These are phyloP conservation scores for Streblospio benedicti DNA, from an alignment of 1,140 invertebrate genomes.

Conservation along the genomic window DNA sequence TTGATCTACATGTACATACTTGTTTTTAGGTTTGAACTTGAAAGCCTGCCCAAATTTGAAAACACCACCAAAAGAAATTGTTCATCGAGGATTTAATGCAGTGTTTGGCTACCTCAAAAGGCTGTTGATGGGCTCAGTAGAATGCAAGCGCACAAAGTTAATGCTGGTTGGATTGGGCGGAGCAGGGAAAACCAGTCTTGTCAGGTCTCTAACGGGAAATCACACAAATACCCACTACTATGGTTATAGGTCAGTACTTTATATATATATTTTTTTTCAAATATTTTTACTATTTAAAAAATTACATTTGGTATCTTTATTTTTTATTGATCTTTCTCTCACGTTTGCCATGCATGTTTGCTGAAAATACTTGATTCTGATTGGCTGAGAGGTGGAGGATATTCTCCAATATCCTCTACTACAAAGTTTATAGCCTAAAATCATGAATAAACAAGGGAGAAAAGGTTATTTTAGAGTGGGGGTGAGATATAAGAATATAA, in stretches of 20 bases:
- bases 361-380: too few relatives aligned
- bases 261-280: too few relatives aligned
- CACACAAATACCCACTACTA: too few relatives aligned
- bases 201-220: slow-evolving; percentile 4
- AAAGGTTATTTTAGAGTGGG: too few relatives aligned
- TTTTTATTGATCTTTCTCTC: slow-evolving; percentile 4
- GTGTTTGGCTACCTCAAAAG: slow-evolving; percentile 36
- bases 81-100: slow-evolving; percentile 30
- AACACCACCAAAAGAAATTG: slow-evolving; percentile 42
- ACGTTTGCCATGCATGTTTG: too few relatives aligned
- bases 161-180: slow-evolving; percentile 46
- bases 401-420: too few relatives aligned
- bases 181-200: slow-evolving; percentile 43
- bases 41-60: slow-evolving; percentile 33
- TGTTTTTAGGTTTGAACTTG: slow-evolving; percentile 26
- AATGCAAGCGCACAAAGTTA: slow-evolving; percentile 41
- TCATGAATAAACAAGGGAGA: too few relatives aligned
- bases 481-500: too few relatives aligned
- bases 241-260: too few relatives aligned
- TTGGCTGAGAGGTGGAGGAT: too few relatives aligned
- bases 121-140: slow-evolving; percentile 29
- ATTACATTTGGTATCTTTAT: slow-evolving; percentile 5
- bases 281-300: background rate
- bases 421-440: too few relatives aligned
- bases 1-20: background rate